Percentiles rank a stretch among this genome's conserved stretches.
Evolutionary conservation across 2,888 invertebrate species (phyloP).

Genomic region (Drosophila peninsularis): DNA sequence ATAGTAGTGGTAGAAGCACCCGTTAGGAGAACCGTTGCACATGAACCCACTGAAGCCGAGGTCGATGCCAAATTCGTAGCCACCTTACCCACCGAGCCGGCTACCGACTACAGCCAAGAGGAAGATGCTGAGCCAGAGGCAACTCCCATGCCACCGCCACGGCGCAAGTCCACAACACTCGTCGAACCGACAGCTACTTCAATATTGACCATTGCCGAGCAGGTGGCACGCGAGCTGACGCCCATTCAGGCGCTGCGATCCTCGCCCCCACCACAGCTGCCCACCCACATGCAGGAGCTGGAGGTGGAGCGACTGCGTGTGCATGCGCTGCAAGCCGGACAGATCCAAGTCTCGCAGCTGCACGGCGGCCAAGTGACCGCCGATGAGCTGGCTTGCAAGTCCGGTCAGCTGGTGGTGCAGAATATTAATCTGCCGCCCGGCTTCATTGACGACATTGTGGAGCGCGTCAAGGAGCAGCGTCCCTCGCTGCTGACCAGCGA

Average conservation of each 20-base stretch:
- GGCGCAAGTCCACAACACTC: constrained; percentile 79
- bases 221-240: constrained; percentile 39
- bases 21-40: constrained; percentile 44
- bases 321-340: constrained; percentile 91
- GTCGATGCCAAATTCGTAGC: constrained; percentile 59
- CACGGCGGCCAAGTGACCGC: constrained; percentile 90
- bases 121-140: constrained; percentile 37
- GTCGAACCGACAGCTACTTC: constrained; percentile 56
- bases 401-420: constrained; percentile 88
- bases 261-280: constrained; percentile 49
- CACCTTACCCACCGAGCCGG: constrained; percentile 66
- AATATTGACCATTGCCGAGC: constrained; percentile 52
- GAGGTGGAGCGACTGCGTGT: constrained; percentile 92
- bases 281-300: constrained; percentile 87
- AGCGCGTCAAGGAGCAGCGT: constrained; percentile 83
- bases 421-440: constrained; percentile 89
- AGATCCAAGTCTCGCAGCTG: constrained; percentile 92
- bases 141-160: constrained; percentile 77
- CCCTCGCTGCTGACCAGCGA: constrained; percentile 82
- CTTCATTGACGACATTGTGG: constrained; percentile 88
- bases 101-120: constrained; percentile 32
- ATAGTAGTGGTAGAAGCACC: constrained; percentile 28
- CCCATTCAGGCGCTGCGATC: constrained; percentile 52
- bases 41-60: constrained; percentile 65
- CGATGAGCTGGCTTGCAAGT: constrained; percentile 89